phyloP scores from a whole-genome alignment of 2,113 vertebrate genomes.

The Anoura caudifer region DNA sequence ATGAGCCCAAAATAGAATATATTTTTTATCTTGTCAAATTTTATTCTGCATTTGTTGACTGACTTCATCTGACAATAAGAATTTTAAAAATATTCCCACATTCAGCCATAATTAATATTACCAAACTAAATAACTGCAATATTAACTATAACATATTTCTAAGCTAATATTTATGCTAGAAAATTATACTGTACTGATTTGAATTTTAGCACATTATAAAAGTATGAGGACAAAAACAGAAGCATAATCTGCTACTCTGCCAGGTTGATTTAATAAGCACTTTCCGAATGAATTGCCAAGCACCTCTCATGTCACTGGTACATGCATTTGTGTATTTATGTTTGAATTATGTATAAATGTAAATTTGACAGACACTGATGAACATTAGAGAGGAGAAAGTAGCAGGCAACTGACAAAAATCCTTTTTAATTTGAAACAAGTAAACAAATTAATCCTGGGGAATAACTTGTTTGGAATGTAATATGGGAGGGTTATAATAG shows the following conservation, averaged over 20 bases:
- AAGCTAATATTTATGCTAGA: neutral
- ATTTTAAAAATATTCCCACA: neutral
- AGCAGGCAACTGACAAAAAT: neutral
- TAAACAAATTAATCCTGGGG: neutral
- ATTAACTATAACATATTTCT: conserved; percentile 15
- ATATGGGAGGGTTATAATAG: neutral
- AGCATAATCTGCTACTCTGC: neutral
- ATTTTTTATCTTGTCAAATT: neutral
- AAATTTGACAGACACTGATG: neutral
- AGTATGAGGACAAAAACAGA: neutral
- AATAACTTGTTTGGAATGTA: neutral
- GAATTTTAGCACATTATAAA: conserved; percentile 8
- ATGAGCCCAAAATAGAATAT: neutral
- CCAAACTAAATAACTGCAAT: neutral
- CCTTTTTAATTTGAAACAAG: conserved; percentile 31
- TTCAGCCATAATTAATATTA: neutral
- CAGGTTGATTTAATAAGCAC: neutral
- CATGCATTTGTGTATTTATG: neutral
- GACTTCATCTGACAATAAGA: neutral
- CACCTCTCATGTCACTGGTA: neutral
- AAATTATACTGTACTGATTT: neutral
- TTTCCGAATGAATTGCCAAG: neutral
- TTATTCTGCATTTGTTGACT: neutral
- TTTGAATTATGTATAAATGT: neutral
- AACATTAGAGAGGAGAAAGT: neutral